A percentile compares a stretch with the other conserved stretches of the same genome.
These are phyloP conservation scores for Camptogramma bilineatum DNA, from an alignment of 2,888 invertebrate species.

Conservation along the genomic window DNA sequence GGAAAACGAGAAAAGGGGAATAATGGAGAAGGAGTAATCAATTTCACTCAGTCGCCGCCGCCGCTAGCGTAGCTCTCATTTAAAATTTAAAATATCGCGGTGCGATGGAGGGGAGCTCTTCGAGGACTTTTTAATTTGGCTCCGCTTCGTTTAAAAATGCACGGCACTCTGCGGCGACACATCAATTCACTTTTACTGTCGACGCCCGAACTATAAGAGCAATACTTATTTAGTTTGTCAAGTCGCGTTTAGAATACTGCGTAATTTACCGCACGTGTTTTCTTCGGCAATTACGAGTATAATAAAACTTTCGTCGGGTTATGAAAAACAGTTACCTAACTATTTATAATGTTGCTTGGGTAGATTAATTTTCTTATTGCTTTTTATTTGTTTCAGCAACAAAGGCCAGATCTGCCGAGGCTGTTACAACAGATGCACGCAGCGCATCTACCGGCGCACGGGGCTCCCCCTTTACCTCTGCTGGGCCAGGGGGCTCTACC, in stretches of 20 bases:
- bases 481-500: conserved; percentile 80
- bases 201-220: conserved; percentile 63
- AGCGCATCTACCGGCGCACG: conserved; percentile 91
- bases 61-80: conserved; percentile 80
- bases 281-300: conserved; percentile 23
- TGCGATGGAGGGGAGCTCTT: conserved; percentile 66
- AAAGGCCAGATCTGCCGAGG: conserved; percentile 93
- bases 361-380: background rate
- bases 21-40: conserved; percentile 85
- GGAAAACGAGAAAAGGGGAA: conserved; percentile 80
- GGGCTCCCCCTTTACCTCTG: conserved; percentile 89
- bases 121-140: conserved; percentile 84
- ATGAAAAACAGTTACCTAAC: conserved; percentile 11
- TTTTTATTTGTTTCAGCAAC: conserved; percentile 87
- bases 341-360: background rate
- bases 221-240: conserved; percentile 54
- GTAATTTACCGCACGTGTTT: conserved; percentile 38
- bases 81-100: conserved; percentile 83
- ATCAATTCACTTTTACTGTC: conserved; percentile 81
- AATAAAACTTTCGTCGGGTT: conserved; percentile 35
- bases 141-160: conserved; percentile 80
- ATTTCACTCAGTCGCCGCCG: conserved; percentile 81
- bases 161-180: conserved; percentile 80
- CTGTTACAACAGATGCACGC: conserved; percentile 97
- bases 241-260: conserved; percentile 42